Percentiles rank a stretch among this genome's conserved stretches.
phyloP scores from a whole-genome alignment of 2,888 invertebrate genomes.

The Entomobrya multifasciata region DNA sequence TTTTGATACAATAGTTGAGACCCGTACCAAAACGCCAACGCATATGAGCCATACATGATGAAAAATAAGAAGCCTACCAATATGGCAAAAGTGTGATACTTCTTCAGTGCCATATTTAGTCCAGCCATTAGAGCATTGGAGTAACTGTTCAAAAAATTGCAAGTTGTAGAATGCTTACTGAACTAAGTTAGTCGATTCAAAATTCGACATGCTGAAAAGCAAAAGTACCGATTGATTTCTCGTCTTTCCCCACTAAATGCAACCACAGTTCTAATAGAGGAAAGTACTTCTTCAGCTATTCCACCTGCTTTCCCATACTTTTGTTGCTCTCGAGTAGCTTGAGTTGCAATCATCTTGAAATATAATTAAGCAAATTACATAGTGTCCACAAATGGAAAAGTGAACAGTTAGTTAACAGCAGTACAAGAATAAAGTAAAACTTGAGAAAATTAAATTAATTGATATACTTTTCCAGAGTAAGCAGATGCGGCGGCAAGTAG shows the following conservation, averaged over 20 bases:
- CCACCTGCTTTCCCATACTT: slow-evolving; percentile 83
- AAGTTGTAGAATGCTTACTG: no score
- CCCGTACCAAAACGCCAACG: slow-evolving; percentile 83
- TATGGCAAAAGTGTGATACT: slow-evolving; percentile 80
- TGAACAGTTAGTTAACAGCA: no score
- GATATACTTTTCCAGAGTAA: slow-evolving; percentile 82
- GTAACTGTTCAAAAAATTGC: slow-evolving; percentile 79
- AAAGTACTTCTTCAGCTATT: slow-evolving; percentile 82
- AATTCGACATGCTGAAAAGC: no score
- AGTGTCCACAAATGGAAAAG: no score
- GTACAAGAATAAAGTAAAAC: no score
- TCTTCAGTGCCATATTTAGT: slow-evolving; percentile 80
- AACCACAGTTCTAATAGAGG: slow-evolving; percentile 81
- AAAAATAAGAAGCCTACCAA: slow-evolving; percentile 79
- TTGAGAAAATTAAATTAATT: no score
- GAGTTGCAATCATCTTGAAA: neutral
- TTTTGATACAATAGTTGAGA: slow-evolving; percentile 81
- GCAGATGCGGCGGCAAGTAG: slow-evolving; percentile 81
- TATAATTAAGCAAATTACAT: no score
- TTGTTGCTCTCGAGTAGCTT: slow-evolving; percentile 81
- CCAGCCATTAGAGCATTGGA: slow-evolving; percentile 80
- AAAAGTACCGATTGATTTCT: slow-evolving; percentile 82
- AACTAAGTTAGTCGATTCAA: no score
- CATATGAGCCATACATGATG: slow-evolving; percentile 82
- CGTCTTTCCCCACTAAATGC: slow-evolving; percentile 82